Evolutionary conservation across 1,140 invertebrate species (phyloP).

Genomic region (Pantala flavescens): DNA sequence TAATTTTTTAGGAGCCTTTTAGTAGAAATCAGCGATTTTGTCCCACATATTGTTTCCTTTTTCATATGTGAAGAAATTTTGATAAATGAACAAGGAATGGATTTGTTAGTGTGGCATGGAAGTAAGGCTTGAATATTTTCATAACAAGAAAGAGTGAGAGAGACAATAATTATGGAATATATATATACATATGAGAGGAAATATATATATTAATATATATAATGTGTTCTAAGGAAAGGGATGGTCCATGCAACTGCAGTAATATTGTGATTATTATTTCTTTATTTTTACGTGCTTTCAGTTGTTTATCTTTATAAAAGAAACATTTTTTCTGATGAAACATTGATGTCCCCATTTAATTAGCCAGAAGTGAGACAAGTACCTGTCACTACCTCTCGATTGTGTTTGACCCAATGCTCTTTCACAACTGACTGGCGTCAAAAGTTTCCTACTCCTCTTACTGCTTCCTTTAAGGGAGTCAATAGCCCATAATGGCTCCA

Average conservation of each 20-base stretch:
- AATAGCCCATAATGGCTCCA: background rate
- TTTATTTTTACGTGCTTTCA: background rate
- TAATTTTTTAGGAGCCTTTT: background rate
- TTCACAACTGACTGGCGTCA: background rate
- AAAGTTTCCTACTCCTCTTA: slow-evolving; percentile 2
- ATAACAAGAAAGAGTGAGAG: background rate
- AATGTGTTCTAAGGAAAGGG: background rate
- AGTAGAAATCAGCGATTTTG: background rate
- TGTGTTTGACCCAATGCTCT: slow-evolving; percentile 8
- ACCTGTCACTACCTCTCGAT: slow-evolving; percentile 1
- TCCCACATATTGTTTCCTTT: background rate
- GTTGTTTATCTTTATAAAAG: background rate
- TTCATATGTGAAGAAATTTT: background rate
- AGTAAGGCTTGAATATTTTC: background rate
- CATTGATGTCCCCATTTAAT: background rate
- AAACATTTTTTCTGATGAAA: background rate
- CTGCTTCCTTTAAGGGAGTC: background rate
- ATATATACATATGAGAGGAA: background rate
- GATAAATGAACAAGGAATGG: background rate
- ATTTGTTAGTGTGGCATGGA: background rate
- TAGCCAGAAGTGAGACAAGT: background rate
- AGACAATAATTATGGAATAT: background rate
- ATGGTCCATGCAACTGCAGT: slow-evolving; percentile 4
- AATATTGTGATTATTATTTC: background rate
- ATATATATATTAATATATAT: background rate